Evolutionary conservation across 2,888 invertebrate species (phyloP).

Genomic region (Xanthorhoe designata): DNA sequence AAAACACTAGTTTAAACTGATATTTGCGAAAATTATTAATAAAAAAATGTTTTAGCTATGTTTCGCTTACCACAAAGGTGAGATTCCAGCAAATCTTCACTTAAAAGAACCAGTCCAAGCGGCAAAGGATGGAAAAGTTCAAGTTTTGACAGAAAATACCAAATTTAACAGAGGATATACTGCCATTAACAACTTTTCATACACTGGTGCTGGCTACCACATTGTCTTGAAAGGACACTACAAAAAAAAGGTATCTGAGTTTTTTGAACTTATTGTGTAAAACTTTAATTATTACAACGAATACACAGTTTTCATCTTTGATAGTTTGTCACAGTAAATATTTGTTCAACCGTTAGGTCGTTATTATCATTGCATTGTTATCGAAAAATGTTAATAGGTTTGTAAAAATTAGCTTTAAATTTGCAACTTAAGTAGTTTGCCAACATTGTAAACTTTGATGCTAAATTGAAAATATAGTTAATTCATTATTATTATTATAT

Average conservation of each 20-base stretch:
- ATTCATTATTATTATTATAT: not conserved
- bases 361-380: no score
- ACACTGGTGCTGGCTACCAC: constrained; percentile 60
- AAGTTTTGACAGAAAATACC: constrained; percentile 50
- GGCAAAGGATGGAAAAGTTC: constrained; percentile 49
- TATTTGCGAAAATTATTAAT: no score
- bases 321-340: no score
- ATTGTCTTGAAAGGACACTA: constrained; percentile 62
- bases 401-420: no score
- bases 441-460: no score
- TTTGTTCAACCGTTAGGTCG: no score
- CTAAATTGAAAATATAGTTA: no score
- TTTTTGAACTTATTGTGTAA: not conserved
- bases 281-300: not conserved
- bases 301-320: no score
- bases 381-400: no score
- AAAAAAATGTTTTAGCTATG: constrained; percentile 57
- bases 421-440: no score
- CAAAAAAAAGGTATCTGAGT: constrained; percentile 58
- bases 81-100: constrained; percentile 57
- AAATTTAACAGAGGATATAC: constrained; percentile 51
- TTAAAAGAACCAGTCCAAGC: constrained; percentile 48
- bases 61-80: constrained; percentile 56
- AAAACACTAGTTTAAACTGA: no score
- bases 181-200: constrained; percentile 63